Evolutionary conservation across 2,888 invertebrate species (phyloP), one percentile per base, ranked within the genome.

Genomic region (Sinohyriopsis cumingii): DNA sequence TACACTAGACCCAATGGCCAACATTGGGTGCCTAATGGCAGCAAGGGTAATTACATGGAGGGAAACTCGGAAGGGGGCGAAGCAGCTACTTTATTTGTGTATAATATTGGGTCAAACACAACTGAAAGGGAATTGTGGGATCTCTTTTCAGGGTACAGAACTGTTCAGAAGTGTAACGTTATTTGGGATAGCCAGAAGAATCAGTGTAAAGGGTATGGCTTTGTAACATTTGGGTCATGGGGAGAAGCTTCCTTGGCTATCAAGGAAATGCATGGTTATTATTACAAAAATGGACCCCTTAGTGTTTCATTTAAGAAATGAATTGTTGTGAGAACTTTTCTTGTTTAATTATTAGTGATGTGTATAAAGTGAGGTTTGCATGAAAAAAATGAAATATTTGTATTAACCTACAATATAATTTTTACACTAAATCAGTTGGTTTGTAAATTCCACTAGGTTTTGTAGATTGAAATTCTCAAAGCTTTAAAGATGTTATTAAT

Each of bases 181-280:
- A 88, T 90, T 67, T 80, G 88, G 70, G 90, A 89, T 69, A 81
- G 81, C 65, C 83, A 84, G 24, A 86, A 86, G 68, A 84, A 85
- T 68, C 79, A 84, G 67, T 86, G 88, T 68, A 90, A 90, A 78
- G 90, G 90, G 7, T 90, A 86, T 77, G 90, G 90, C 3, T 90
- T 90, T 82, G 90, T 90, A 19, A 90, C 90, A 22, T 90, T 90
- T 90, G 80, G 85, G 22, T 88, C 88, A 80, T 88, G 86, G 71
- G 79, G 85, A 25, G 90, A 90, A 67, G 91, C 90, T n/a, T 76
- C 85, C 63, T 84, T 84, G 67, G 90, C 90, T n/a, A 90, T 91
- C 66, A 83, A 87, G 67, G 79, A 81, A 57, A 80, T 90, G 65
- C 89, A 91, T 82, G 89, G 90, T 15, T 88, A 84, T 69, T 83